Base-by-base conservation (phyloP, 2,113 vertebrate genomes). In the Amphiprion ocellaris region DNA sequence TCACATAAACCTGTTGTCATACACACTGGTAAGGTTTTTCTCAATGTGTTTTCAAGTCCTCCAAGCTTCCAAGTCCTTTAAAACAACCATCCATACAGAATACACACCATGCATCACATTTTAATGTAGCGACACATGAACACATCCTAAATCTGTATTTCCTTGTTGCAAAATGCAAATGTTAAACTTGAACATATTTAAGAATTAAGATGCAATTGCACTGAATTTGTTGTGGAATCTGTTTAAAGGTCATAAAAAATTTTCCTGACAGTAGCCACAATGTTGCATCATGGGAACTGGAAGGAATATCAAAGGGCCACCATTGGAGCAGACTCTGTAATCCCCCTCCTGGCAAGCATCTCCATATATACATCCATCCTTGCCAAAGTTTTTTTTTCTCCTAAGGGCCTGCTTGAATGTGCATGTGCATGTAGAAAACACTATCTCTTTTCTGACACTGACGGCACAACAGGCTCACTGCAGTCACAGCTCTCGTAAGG, bases 211-310 rank as follows among this genome's bases (percentile, higher is more conserved):
- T 52, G 24, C n/a, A 66, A 62, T n/a, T 65, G 60, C 65, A 9
- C 17, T 30, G 60, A 59, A 67, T 63, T 83, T 66, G 9, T 59
- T 55, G 24, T 60, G 61, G 73, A 74, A 63, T 63, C 61, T 23
- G 26, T 86, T 74, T 78, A 87, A 77, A 77, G 60, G 76, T 78
- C 70, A 76, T 85, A 63, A 90, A 87, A 61, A 77, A 90, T 89
- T 37, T 75, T 89, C 53, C 76, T 77, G 50, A 67, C 73, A 58
- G 68, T 73, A 61, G 83, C 82, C 66, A 66, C 58, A 74, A 61
- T 63, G 69, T 87, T 92, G 89, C 86, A 90, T 92, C 79, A 89
- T 87, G 85, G 83, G 87, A 92, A 89, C 82, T 80, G 70, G 69
- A 68, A 80, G 67, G 64, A 67, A 87, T 86, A 90, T 92, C 90